Evolutionary conservation across 2,113 vertebrate genomes (phyloP).

Genomic region (Motacilla tschutschensis): DNA sequence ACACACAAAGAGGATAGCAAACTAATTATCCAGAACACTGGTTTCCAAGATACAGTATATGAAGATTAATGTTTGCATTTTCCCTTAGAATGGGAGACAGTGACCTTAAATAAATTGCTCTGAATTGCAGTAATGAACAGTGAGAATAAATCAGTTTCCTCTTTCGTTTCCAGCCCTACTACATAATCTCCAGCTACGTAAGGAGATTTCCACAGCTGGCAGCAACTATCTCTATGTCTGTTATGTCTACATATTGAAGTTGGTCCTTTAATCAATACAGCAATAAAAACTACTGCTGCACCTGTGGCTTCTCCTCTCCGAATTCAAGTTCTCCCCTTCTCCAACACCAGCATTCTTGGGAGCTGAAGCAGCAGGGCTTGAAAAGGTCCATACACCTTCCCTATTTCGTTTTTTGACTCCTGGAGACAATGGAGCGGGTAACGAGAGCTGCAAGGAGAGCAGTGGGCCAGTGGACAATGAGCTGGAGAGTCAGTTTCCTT

Average conservation of each 20-base stretch:
- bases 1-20: conserved; percentile 30
- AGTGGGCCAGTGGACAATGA: rapidly evolving
- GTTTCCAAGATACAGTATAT: conserved; percentile 62
- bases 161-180: conserved; percentile 47
- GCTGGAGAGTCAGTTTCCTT: rapidly evolving
- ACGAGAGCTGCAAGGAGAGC: rapidly evolving
- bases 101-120: conserved; percentile 68
- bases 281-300: neutral
- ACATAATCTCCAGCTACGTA: neutral
- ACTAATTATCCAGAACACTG: conserved; percentile 64
- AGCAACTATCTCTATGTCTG: neutral
- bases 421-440: neutral
- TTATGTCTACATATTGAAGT: neutral
- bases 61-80: conserved; percentile 70
- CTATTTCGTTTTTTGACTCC: neutral
- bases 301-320: neutral
- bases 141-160: conserved; percentile 64
- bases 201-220: conserved; percentile 27
- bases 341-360: neutral
- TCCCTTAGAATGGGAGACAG: conserved; percentile 59
- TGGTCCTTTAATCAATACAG: neutral
- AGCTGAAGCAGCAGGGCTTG: neutral
- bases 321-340: neutral
- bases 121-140: conserved; percentile 58
- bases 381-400: neutral